A percentile compares a stretch with the other conserved stretches of the same genome.
Conservation (phyloP, 2,113 vertebrate species). For the Oxygymnocypris stewartii region DNA sequence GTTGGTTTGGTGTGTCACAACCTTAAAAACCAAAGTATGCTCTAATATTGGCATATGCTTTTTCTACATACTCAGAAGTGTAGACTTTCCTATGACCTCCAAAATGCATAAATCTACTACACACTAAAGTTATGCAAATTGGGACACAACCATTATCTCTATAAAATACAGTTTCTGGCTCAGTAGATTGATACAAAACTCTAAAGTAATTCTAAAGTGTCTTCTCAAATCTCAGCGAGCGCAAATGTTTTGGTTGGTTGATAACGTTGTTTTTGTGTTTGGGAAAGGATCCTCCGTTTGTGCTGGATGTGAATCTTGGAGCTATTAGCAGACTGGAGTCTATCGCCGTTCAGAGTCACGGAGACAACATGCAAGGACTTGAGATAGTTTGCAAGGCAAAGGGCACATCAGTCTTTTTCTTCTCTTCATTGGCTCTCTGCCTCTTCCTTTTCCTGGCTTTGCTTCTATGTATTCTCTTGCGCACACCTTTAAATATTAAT, state of each 20-base stretch:
- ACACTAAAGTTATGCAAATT: background rate
- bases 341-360: conserved; percentile 86
- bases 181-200: background rate
- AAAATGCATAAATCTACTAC: background rate
- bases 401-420: background rate
- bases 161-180: background rate
- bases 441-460: background rate
- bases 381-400: conserved; percentile 93
- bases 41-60: no score
- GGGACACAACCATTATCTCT: no score
- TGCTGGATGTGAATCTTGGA: conserved; percentile 89
- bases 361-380: conserved; percentile 86
- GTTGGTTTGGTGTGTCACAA: no score
- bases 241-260: background rate
- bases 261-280: background rate
- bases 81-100: background rate
- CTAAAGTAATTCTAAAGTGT: background rate
- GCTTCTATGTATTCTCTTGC: background rate
- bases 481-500: background rate
- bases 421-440: background rate
- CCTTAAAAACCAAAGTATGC: no score
- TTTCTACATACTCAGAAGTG: background rate
- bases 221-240: background rate
- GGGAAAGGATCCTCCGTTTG: conserved; percentile 83
- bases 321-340: conserved; percentile 91